Percentiles rank a stretch among this genome's conserved stretches.
phyloP scores from a whole-genome alignment of 2,113 vertebrate species.

The Monarcha castaneiventris region DNA sequence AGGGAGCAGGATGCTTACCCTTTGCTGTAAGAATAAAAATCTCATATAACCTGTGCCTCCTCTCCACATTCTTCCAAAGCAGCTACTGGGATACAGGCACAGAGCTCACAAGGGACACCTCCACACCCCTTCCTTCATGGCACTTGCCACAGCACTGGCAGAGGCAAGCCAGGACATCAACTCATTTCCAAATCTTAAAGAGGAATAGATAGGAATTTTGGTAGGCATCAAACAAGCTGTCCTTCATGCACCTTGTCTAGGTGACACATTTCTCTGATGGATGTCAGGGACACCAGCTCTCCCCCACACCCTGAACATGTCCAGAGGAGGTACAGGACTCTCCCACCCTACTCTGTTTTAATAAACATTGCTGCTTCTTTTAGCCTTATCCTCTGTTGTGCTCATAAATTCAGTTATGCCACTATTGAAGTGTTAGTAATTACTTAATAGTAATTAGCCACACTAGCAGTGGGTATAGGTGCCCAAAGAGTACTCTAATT shows the following conservation, averaged over 20 bases:
- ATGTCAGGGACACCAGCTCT: not conserved
- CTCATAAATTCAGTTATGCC: not conserved
- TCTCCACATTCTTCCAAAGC: not conserved
- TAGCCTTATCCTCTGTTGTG: not conserved
- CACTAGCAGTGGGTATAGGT: not conserved
- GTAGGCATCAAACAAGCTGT: not conserved
- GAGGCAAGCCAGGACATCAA: not conserved
- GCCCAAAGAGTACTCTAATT: not conserved
- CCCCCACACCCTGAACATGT: not conserved
- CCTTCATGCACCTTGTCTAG: not conserved
- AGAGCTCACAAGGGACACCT: not conserved
- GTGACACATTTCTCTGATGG: not conserved
- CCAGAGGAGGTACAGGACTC: not conserved
- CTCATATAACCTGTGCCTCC: not conserved
- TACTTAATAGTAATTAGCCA: not conserved
- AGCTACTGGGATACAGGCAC: not conserved
- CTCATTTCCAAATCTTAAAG: not conserved
- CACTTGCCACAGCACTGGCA: not conserved
- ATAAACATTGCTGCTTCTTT: not conserved
- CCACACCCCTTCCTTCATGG: not conserved
- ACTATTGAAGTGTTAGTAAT: not conserved
- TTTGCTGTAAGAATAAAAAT: not conserved
- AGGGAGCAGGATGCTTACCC: not conserved
- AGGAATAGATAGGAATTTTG: not conserved
- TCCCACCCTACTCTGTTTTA: not conserved